A percentile compares a stretch with the other conserved stretches of the same genome.
Evolutionary conservation across 1,140 invertebrate genomes (phyloP).

Genomic region (Psilanteris sp.): DNA sequence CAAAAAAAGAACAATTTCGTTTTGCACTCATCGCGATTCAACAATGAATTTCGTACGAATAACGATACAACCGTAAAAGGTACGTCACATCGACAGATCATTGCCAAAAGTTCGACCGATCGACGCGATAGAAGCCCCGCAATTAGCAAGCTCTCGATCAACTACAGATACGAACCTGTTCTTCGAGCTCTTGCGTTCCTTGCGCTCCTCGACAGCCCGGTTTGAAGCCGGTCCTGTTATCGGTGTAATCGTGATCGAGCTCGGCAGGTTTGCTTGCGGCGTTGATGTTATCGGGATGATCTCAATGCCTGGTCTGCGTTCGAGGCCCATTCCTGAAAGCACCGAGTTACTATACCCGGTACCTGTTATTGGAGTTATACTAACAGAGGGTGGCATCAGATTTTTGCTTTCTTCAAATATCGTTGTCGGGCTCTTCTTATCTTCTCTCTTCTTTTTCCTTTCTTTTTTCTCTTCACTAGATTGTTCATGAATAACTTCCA

Average conservation of each 20-base stretch:
- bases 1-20: slow-evolving; percentile 16
- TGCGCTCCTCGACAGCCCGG: slow-evolving; percentile 81
- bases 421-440: slow-evolving; percentile 76
- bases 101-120: slow-evolving; percentile 24
- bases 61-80: not conserved
- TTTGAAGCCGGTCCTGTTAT: slow-evolving; percentile 82
- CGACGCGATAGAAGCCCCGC: slow-evolving; percentile 51
- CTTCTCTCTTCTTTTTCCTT: slow-evolving; percentile 76
- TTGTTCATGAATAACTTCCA: slow-evolving; percentile 77
- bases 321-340: slow-evolving; percentile 82
- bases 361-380: slow-evolving; percentile 86
- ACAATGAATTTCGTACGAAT: slow-evolving; percentile 2
- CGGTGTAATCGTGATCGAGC: slow-evolving; percentile 92
- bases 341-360: slow-evolving; percentile 82
- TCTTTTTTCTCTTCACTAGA: slow-evolving; percentile 82
- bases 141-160: slow-evolving; percentile 70
- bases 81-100: slow-evolving; percentile 30
- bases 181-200: slow-evolving; percentile 84
- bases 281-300: slow-evolving; percentile 87
- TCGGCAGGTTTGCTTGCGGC: slow-evolving; percentile 82
- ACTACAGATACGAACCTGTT: slow-evolving; percentile 73
- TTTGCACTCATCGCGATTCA: slow-evolving; percentile 2
- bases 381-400: slow-evolving; percentile 86
- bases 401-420: slow-evolving; percentile 82
- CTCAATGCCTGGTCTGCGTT: slow-evolving; percentile 87